phyloP scores from a whole-genome alignment of 1,140 invertebrate genomes.

The Drosophila lacteicornis region DNA sequence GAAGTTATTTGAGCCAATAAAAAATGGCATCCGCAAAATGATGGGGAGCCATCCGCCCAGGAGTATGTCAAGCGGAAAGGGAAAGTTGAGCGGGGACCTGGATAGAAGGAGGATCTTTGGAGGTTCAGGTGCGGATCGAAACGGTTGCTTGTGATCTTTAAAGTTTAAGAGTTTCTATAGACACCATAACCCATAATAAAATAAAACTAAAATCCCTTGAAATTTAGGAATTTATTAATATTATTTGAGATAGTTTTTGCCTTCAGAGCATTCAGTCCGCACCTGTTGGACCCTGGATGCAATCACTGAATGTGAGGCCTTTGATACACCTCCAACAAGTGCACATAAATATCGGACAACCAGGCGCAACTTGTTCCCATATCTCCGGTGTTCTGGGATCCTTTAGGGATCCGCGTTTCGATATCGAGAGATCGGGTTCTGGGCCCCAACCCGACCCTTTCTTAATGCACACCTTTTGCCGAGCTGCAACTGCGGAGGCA shows the following conservation, averaged over 20 bases:
- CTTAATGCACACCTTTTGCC: constrained; percentile 68
- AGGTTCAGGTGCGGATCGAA: constrained; percentile 15
- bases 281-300: constrained; percentile 17
- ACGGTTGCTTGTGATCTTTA: not conserved
- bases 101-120: constrained; percentile 4
- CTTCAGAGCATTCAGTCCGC: not conserved
- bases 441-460: constrained; percentile 36
- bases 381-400: constrained; percentile 23
- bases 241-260: not conserved
- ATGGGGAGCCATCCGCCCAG: constrained; percentile 42
- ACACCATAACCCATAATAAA: not conserved
- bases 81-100: constrained; percentile 48
- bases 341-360: constrained; percentile 65
- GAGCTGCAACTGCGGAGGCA: constrained; percentile 42
- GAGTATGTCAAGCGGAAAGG: constrained; percentile 63
- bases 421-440: constrained; percentile 6
- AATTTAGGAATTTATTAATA: not conserved
- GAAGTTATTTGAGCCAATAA: constrained; percentile 80
- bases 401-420: constrained; percentile 2
- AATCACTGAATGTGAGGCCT: constrained; percentile 1
- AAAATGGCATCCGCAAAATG: constrained; percentile 60
- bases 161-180: not conserved
- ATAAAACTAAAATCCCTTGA: not conserved
- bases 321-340: constrained; percentile 54
- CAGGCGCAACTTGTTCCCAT: constrained; percentile 45